These are phyloP conservation scores for Propithecus deckenii DNA, from an alignment of 2,797 vertebrate genomes.

Conservation along the genomic window DNA sequence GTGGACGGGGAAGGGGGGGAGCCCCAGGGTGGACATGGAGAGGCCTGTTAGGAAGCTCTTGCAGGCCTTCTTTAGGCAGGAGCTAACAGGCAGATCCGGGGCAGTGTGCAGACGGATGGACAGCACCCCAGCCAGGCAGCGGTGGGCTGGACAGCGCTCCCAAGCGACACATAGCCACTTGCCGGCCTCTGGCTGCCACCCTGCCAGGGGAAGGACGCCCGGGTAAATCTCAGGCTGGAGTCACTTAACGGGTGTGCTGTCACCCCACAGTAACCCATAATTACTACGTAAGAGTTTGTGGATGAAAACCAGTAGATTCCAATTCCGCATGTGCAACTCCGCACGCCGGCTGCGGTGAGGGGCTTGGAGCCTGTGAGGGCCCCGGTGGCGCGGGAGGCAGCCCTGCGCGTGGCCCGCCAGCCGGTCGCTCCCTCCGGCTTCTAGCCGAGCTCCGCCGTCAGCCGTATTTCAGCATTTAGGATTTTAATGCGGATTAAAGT, in stretches of 20 bases:
- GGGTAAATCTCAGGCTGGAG: slow-evolving; percentile 30
- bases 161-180: background rate
- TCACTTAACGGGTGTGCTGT: slow-evolving; percentile 64
- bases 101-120: background rate
- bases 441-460: background rate
- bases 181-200: background rate
- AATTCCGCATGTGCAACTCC: slow-evolving; percentile 74
- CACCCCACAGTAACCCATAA: slow-evolving; percentile 72
- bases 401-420: background rate
- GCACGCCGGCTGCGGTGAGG: slow-evolving; percentile 73
- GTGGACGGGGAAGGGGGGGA: background rate
- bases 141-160: background rate
- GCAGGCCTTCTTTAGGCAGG: background rate
- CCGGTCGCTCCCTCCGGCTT: slow-evolving; percentile 67
- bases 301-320: slow-evolving; percentile 70
- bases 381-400: slow-evolving; percentile 63
- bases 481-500: background rate
- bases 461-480: slow-evolving; percentile 65
- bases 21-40: background rate
- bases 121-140: background rate
- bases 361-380: slow-evolving; percentile 71
- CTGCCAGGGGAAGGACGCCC: background rate
- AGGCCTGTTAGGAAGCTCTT: background rate
- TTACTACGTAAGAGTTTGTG: slow-evolving; percentile 62
- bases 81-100: background rate